phyloP scores from a whole-genome alignment of 2,888 invertebrate genomes.

The Blera fallax region DNA sequence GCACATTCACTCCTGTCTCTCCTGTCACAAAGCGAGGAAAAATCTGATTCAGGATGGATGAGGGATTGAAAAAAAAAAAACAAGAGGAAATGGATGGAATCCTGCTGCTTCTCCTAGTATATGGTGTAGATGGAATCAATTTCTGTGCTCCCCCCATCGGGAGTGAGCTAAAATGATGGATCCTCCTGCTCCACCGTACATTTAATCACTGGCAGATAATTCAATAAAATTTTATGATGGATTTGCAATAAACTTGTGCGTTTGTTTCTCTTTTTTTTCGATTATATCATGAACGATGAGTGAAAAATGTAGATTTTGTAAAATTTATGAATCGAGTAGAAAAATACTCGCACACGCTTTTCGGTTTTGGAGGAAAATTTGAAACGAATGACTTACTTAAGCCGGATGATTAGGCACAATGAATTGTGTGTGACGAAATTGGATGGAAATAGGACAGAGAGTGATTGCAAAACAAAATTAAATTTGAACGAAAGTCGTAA shows the following conservation, averaged over 20 bases:
- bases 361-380: neutral
- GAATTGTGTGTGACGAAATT: conserved; percentile 9
- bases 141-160: neutral
- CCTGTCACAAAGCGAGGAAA: conserved; percentile 14
- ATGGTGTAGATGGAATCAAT: conserved; percentile 38
- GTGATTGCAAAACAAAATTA: neutral
- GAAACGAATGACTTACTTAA: conserved; percentile 25
- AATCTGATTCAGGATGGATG: conserved; percentile 7
- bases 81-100: conserved; percentile 31
- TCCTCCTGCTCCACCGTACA: conserved; percentile 28
- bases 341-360: neutral
- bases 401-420: conserved; percentile 12
- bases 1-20: conserved; percentile 12
- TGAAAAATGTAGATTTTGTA: conserved; percentile 22
- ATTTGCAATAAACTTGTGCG: conserved; percentile 57
- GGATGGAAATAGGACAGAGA: neutral
- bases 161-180: neutral
- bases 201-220: conserved; percentile 68
- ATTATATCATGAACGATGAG: neutral
- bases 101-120: neutral
- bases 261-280: neutral
- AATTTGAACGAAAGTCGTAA: neutral
- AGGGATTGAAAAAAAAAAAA: neutral
- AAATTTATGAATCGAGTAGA: conserved; percentile 12
- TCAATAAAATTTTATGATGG: conserved; percentile 66